Percentiles rank a stretch among this genome's conserved stretches.
These are phyloP conservation scores for Pterobdella sp. DNA, from an alignment of 2,888 invertebrate species.

Conservation along the genomic window DNA sequence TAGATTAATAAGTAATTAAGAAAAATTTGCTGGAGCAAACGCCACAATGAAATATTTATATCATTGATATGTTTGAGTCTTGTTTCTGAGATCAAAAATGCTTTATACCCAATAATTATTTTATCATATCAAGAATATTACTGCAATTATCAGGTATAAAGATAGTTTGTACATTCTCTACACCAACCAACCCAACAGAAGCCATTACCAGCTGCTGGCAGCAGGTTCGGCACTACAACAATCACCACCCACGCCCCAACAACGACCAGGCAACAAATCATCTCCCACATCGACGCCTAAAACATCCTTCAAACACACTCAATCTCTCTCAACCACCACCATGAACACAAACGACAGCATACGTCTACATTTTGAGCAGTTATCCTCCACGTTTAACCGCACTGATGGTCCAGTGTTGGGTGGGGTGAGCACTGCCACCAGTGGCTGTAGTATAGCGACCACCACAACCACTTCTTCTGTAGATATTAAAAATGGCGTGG, in stretches of 20 bases:
- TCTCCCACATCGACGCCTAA: too few species aligned
- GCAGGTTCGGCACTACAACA: background rate
- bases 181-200: background rate
- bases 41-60: too few species aligned
- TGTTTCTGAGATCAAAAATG: too few species aligned
- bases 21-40: too few species aligned
- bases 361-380: constrained; percentile 7
- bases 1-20: too few species aligned
- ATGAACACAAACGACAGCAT: constrained; percentile 6
- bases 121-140: too few species aligned
- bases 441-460: background rate
- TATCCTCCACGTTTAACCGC: background rate
- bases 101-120: too few species aligned
- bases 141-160: too few species aligned
- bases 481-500: background rate
- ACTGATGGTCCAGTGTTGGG: background rate
- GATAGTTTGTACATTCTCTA: background rate
- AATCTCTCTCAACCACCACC: background rate
- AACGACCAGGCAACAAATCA: too few species aligned
- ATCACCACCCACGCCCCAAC: background rate
- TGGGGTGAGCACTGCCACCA: background rate
- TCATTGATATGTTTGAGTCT: too few species aligned
- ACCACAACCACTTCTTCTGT: background rate
- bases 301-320: too few species aligned
- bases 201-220: background rate